Conservation (phyloP, 2,888 invertebrate genomes). For the Tribolium freemani region DNA sequence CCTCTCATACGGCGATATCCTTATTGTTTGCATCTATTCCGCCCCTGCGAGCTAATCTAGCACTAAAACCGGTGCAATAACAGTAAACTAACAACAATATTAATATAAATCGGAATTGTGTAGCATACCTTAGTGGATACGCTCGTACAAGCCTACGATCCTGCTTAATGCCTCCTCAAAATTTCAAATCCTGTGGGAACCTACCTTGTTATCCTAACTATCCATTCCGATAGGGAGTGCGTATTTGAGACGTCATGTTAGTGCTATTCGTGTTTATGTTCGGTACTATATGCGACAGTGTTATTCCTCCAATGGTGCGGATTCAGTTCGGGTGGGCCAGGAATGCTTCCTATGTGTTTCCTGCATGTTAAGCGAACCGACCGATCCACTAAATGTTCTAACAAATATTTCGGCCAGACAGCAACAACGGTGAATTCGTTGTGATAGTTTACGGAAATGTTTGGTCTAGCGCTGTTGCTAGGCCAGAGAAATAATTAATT, state of each 20-base stretch:
- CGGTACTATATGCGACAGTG: neutral
- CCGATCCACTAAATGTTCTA: constrained; percentile 2
- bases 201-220: constrained; percentile 48
- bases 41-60: constrained; percentile 44
- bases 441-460: neutral
- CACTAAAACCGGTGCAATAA: constrained; percentile 40
- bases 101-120: constrained; percentile 51
- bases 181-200: constrained; percentile 48
- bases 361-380: neutral
- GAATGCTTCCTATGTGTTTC: too few relatives aligned
- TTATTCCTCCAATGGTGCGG: neutral
- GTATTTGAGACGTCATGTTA: constrained; percentile 19
- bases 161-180: constrained; percentile 49
- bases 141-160: constrained; percentile 43
- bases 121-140: constrained; percentile 45
- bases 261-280: neutral
- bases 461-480: neutral
- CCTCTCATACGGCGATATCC: constrained; percentile 18
- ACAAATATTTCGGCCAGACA: neutral
- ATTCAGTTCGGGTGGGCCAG: neutral
- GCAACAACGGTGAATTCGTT: neutral
- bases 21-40: constrained; percentile 29
- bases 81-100: constrained; percentile 49
- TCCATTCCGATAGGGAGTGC: constrained; percentile 47
- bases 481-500: neutral